A percentile compares a stretch with the other conserved stretches of the same genome.
These are phyloP conservation scores for Agelas oroides DNA, from an alignment of 37 sponge, comb jelly and placozoan species.

Conservation along the genomic window DNA sequence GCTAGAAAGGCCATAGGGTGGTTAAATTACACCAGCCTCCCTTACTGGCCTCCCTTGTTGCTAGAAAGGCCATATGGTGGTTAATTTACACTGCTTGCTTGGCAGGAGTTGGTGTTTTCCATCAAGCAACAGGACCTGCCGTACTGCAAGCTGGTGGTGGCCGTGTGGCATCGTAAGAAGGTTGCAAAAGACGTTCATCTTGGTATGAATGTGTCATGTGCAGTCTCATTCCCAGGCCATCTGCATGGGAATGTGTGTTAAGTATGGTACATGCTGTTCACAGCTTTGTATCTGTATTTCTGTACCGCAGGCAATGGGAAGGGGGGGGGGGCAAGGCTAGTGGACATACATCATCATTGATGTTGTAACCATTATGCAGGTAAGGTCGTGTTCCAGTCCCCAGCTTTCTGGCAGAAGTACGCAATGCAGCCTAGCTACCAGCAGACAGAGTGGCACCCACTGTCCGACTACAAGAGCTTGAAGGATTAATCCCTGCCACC, in stretches of 20 bases:
- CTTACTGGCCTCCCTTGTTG: no score
- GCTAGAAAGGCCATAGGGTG: no score
- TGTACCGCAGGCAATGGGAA: no score
- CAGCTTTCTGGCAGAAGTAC: background rate
- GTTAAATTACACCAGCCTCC: no score
- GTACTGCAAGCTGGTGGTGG: background rate
- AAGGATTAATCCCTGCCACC: background rate
- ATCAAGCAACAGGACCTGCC: background rate
- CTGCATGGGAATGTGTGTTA: no score
- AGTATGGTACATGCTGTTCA: no score
- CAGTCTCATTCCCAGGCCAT: no score
- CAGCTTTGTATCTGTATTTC: background rate
- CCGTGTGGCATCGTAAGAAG: conserved; percentile 31
- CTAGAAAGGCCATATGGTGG: no score
- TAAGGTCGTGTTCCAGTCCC: background rate
- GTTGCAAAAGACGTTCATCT: conserved; percentile 1
- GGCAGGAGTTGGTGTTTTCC: conserved; percentile 12
- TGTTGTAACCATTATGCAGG: background rate
- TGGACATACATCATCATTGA: no score
- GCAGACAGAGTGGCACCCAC: background rate
- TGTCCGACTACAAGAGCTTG: background rate
- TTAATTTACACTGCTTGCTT: background rate
- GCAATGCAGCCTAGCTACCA: no score
- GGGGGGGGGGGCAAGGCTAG: no score
- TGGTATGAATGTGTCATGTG: background rate